phyloP scores from a whole-genome alignment of 2,888 invertebrate species.

The Microctonus brassicae region DNA sequence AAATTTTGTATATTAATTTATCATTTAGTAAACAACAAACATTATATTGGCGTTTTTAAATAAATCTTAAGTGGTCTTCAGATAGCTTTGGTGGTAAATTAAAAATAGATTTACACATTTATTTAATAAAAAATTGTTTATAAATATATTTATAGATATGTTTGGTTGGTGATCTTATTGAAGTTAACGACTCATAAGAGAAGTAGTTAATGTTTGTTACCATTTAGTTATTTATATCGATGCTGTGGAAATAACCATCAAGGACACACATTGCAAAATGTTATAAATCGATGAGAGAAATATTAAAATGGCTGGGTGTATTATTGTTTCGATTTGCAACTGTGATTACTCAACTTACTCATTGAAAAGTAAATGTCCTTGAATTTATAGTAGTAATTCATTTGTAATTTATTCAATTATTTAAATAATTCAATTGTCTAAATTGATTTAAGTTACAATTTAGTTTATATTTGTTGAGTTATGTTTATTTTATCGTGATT shows the following conservation, averaged over 20 bases:
- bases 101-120: constrained; percentile 57
- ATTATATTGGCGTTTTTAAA: no score
- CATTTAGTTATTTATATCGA: constrained; percentile 54
- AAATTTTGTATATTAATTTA: neutral
- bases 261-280: constrained; percentile 62
- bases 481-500: neutral
- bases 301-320: neutral
- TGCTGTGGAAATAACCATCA: constrained; percentile 58
- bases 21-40: neutral
- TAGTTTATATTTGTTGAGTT: neutral
- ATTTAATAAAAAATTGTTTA: constrained; percentile 29
- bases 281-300: constrained; percentile 48
- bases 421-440: neutral
- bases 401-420: neutral
- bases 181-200: constrained; percentile 61
- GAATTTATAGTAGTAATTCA: neutral
- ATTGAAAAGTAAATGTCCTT: neutral
- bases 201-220: constrained; percentile 59
- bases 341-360: neutral
- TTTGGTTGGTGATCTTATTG: constrained; percentile 51
- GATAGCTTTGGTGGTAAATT: constrained; percentile 35
- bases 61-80: no score
- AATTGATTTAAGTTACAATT: neutral
- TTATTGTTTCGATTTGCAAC: constrained; percentile 2
- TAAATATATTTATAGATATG: neutral